These are phyloP conservation scores for Bovichtus diacanthus DNA, from an alignment of 2,797 vertebrate genomes.

Conservation along the genomic window DNA sequence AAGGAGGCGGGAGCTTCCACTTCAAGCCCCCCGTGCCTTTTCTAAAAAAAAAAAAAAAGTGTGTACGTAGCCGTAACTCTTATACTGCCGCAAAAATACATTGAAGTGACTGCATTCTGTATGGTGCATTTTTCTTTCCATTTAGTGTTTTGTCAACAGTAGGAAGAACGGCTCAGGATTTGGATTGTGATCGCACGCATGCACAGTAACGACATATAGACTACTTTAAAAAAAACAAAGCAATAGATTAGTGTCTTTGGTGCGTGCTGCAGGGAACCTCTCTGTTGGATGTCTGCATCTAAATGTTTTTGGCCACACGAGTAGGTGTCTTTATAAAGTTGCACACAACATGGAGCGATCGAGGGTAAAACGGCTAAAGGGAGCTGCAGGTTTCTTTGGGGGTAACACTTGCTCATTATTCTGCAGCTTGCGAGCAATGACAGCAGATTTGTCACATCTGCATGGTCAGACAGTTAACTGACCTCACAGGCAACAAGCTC, in stretches of 20 bases:
- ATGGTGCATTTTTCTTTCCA: not conserved
- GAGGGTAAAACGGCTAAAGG: conserved; percentile 1
- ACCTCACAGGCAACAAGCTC: conserved; percentile 69
- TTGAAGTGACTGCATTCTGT: not conserved
- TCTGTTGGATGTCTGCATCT: not conserved
- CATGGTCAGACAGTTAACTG: conserved; percentile 61
- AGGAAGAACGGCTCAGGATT: not conserved
- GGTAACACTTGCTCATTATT: conserved; percentile 30
- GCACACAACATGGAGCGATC: not conserved
- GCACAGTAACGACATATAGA: not conserved
- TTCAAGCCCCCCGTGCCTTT: not conserved
- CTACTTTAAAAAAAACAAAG: not conserved
- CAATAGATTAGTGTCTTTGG: not conserved
- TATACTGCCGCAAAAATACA: not conserved
- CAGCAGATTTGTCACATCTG: conserved; percentile 64
- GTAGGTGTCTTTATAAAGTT: not conserved
- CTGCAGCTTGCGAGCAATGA: conserved; percentile 31
- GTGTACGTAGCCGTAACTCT: too few relatives aligned
- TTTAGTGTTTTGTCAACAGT: not conserved
- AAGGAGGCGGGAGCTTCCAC: too few relatives aligned
- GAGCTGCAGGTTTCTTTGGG: conserved; percentile 12
- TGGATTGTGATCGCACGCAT: not conserved
- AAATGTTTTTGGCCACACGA: not conserved
- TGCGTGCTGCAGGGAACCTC: not conserved
- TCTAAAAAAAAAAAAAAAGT: too few relatives aligned